These are phyloP conservation scores for Musca vetustissima DNA, from an alignment of 1,140 invertebrate species.

Conservation along the genomic window DNA sequence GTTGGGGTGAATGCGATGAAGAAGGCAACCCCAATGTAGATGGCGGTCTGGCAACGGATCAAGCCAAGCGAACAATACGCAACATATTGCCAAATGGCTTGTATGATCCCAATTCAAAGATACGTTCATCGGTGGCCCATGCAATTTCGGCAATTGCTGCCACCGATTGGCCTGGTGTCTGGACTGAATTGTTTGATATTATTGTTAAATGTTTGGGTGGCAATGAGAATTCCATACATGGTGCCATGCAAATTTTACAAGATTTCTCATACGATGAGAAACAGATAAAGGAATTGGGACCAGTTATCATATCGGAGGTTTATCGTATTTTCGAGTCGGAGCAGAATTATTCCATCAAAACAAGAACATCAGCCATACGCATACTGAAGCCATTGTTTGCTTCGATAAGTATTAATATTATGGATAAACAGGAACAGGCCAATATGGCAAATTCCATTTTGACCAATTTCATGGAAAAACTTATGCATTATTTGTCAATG, in stretches of 20 bases:
- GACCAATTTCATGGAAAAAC: slow-evolving; percentile 71
- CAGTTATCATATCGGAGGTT: slow-evolving; percentile 76
- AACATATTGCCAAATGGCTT: slow-evolving; percentile 69
- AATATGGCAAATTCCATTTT: slow-evolving; percentile 70
- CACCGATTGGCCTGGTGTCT: slow-evolving; percentile 79
- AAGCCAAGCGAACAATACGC: slow-evolving; percentile 66
- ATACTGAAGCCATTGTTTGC: slow-evolving; percentile 49
- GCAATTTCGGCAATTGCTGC: slow-evolving; percentile 75
- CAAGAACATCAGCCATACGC: slow-evolving; percentile 47
- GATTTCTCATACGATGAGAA: slow-evolving; percentile 74
- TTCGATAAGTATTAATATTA: slow-evolving; percentile 63
- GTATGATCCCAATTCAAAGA: slow-evolving; percentile 72
- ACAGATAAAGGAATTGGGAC: slow-evolving; percentile 72
- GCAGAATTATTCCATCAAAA: slow-evolving; percentile 59
- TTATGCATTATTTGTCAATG: slow-evolving; percentile 65
- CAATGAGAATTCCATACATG: slow-evolving; percentile 68
- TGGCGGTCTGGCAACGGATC: slow-evolving; percentile 61
- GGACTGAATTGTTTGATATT: slow-evolving; percentile 74
- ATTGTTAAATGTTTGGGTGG: slow-evolving; percentile 66
- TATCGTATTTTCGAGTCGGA: slow-evolving; percentile 71
- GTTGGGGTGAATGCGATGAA: slow-evolving; percentile 66
- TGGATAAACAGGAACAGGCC: slow-evolving; percentile 67
- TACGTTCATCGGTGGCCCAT: slow-evolving; percentile 71
- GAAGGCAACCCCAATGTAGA: slow-evolving; percentile 15
- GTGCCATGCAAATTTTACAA: slow-evolving; percentile 75